Conservation (phyloP, 2,888 invertebrate genomes). For the Drosophila borealis region DNA sequence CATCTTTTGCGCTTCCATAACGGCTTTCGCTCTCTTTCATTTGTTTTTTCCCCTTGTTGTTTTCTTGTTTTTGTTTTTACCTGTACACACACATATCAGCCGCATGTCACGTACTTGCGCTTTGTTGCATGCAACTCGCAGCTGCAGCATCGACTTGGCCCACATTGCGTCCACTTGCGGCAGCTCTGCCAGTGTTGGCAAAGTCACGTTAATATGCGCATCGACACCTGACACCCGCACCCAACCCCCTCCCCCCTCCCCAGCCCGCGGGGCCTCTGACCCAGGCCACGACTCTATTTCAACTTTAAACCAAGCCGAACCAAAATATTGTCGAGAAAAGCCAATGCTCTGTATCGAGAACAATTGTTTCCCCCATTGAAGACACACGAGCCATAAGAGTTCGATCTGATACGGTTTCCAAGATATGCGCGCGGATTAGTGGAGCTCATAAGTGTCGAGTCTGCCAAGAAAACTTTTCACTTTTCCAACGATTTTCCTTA, state of each 20-base stretch:
- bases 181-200: conserved; percentile 20
- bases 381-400: too few species aligned
- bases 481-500: too few species aligned
- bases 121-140: conserved; percentile 44
- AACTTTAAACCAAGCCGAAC: not conserved
- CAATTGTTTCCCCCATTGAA: too few species aligned
- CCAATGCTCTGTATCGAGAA: too few species aligned
- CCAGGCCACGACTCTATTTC: conserved; percentile 2
- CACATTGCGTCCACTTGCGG: conserved; percentile 22
- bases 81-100: conserved; percentile 14
- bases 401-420: too few species aligned
- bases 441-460: too few species aligned
- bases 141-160: conserved; percentile 35
- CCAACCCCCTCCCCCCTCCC: conserved; percentile 2
- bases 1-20: conserved; percentile 48
- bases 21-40: conserved; percentile 52
- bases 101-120: conserved; percentile 43
- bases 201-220: conserved; percentile 73
- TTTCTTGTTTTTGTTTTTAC: conserved; percentile 21
- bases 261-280: conserved; percentile 37
- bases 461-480: too few species aligned
- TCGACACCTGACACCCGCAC: conserved; percentile 64
- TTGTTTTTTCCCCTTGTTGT: conserved; percentile 3
- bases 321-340: too few species aligned
- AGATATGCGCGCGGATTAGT: too few species aligned